A percentile compares a stretch with the other conserved stretches of the same genome.
Conservation (phyloP, 2,113 vertebrate species). For the Aptenodytes forsteri region DNA sequence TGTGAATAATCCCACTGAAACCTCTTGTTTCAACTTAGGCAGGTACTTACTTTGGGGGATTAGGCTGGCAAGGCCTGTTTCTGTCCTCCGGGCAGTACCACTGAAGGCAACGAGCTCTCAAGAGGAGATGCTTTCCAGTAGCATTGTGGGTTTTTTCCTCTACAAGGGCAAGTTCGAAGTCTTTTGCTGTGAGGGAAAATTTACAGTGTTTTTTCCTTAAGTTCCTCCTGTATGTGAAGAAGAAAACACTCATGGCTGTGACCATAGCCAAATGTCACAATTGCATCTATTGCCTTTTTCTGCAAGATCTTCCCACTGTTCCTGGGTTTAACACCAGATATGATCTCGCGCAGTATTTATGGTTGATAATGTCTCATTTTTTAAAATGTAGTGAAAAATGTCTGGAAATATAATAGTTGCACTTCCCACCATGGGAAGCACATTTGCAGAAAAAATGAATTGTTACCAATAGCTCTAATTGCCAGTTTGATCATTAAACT, state of each 20-base stretch:
- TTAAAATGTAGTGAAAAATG: not conserved
- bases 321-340: not conserved
- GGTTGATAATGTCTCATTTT: not conserved
- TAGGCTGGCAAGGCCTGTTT: not conserved
- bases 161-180: not conserved
- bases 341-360: not conserved
- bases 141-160: not conserved
- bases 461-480: not conserved
- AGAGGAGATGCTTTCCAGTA: not conserved
- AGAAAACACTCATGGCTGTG: not conserved
- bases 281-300: not conserved
- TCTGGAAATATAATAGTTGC: not conserved
- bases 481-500: slow-evolving; percentile 10
- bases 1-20: not conserved
- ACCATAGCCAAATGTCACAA: not conserved
- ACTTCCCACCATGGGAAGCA: not conserved
- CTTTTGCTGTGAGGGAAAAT: not conserved
- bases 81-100: not conserved
- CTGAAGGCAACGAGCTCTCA: not conserved
- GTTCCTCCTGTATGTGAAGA: fast-evolving
- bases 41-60: not conserved
- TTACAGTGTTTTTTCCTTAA: not conserved
- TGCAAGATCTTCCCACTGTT: not conserved
- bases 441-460: not conserved
- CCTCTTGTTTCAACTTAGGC: not conserved